These are phyloP conservation scores for Clarias macrocephalus DNA, from an alignment of 2,113 vertebrate genomes.

Conservation along the genomic window DNA sequence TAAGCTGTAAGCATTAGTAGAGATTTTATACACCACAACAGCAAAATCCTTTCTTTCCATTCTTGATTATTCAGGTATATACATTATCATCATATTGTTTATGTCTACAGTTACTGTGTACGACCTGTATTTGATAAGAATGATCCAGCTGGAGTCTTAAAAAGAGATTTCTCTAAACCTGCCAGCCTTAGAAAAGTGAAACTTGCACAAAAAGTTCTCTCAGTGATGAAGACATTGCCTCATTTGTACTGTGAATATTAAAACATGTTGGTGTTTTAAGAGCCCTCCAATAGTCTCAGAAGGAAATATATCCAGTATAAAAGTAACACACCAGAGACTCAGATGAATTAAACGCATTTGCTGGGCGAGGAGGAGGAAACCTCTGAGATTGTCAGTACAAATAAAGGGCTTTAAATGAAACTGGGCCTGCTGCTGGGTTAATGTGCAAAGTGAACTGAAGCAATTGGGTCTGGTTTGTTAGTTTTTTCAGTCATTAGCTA, in stretches of 20 bases:
- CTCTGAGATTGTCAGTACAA: constrained; percentile 2
- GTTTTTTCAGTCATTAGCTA: neutral
- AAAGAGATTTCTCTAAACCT: neutral
- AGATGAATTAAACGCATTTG: neutral
- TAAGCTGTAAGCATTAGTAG: neutral
- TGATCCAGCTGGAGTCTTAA: neutral
- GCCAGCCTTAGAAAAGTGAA: neutral
- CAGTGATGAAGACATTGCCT: neutral
- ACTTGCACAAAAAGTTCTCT: neutral
- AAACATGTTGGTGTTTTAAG: neutral
- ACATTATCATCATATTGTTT: neutral
- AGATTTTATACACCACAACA: neutral
- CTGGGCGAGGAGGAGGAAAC: neutral
- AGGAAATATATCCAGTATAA: neutral
- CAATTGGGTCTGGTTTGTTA: neutral
- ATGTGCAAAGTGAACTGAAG: neutral
- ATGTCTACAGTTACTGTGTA: neutral
- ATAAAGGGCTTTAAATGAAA: neutral
- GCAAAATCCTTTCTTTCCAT: neutral
- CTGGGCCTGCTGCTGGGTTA: neutral
- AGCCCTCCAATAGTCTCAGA: neutral
- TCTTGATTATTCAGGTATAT: neutral
- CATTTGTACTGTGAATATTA: neutral
- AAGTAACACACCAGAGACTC: neutral
- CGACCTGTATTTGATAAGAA: neutral